Percentiles rank a stretch among this genome's conserved stretches.
phyloP scores from a whole-genome alignment of 2,797 vertebrate species.

The Sylvia borin region DNA sequence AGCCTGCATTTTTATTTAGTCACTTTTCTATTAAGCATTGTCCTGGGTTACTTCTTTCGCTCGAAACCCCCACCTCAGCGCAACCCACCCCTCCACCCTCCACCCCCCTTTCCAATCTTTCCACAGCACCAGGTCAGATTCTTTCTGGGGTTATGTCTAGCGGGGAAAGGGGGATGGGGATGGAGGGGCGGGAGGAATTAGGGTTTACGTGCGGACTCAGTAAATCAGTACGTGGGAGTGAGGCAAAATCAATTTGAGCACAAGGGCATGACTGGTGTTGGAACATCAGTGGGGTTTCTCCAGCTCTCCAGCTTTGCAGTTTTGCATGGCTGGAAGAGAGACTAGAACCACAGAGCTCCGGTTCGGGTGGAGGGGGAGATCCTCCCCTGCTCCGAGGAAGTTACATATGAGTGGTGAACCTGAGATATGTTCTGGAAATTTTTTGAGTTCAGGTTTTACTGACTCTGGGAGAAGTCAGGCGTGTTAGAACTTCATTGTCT shows the following conservation, averaged over 20 bases:
- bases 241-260: conserved; percentile 73
- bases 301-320: conserved; percentile 55
- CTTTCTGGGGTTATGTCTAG: conserved; percentile 63
- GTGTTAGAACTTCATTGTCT: conserved; percentile 46
- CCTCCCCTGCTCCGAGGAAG: conserved; percentile 45
- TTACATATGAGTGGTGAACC: conserved; percentile 42
- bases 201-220: conserved; percentile 50
- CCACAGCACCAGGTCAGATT: conserved; percentile 38
- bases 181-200: not conserved
- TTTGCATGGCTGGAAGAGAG: conserved; percentile 56
- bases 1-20: conserved; percentile 71
- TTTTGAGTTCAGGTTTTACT: not conserved
- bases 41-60: conserved; percentile 53
- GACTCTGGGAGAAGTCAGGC: not conserved
- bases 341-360: conserved; percentile 68
- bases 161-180: not conserved
- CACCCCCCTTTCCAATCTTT: not conserved
- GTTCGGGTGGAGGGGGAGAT: conserved; percentile 54
- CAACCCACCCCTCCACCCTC: too few relatives aligned
- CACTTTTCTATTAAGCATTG: conserved; percentile 47
- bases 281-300: conserved; percentile 62
- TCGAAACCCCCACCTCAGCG: not conserved
- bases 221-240: conserved; percentile 68
- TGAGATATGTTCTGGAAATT: conserved; percentile 19
- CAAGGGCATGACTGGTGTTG: conserved; percentile 70